Conservation (phyloP, 2,113 vertebrate genomes). For the Ictalurus furcatus region DNA sequence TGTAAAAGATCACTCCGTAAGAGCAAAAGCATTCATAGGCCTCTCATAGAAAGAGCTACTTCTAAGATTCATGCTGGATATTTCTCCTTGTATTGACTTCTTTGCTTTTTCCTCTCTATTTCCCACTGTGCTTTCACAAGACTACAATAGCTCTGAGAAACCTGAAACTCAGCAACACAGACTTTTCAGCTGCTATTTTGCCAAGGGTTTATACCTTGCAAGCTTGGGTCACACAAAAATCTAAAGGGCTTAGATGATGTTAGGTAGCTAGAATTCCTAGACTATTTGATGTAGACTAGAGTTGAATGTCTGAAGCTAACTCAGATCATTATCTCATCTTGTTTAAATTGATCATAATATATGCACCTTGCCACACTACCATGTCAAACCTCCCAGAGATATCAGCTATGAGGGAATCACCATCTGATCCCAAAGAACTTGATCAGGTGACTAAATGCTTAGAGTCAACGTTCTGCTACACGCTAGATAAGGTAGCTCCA, state of each 20-base stretch:
- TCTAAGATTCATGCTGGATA: conserved; percentile 40
- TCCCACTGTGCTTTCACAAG: conserved; percentile 36
- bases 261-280: neutral
- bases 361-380: too few species aligned
- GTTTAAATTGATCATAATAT: too few species aligned
- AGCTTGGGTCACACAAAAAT: conserved; percentile 5
- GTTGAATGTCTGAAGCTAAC: too few species aligned
- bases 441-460: too few species aligned
- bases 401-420: too few species aligned
- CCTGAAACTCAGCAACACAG: conserved; percentile 33
- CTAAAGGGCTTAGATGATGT: neutral
- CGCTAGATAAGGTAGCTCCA: too few species aligned
- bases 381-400: too few species aligned
- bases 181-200: conserved; percentile 37
- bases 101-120: conserved; percentile 19
- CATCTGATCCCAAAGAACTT: too few species aligned
- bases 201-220: conserved; percentile 12
- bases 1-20: conserved; percentile 59
- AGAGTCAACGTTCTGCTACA: too few species aligned
- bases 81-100: conserved; percentile 50
- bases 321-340: too few species aligned
- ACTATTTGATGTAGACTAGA: neutral
- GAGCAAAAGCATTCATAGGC: conserved; percentile 61
- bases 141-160: conserved; percentile 40
- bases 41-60: conserved; percentile 25